Evolutionary conservation across 2,797 vertebrate species (phyloP).

Genomic region (Harpagifer antarcticus): DNA sequence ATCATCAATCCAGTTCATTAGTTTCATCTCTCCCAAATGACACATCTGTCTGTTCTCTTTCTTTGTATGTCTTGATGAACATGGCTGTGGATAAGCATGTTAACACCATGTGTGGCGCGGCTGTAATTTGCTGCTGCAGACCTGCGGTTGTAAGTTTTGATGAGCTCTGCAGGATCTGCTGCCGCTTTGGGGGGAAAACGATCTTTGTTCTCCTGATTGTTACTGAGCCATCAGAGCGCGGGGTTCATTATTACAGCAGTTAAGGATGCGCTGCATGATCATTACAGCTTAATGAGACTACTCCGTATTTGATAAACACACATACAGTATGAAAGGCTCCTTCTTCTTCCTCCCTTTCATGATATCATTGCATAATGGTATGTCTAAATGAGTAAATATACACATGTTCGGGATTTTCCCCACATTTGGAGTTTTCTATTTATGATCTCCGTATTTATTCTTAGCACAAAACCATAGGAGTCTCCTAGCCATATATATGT

Average conservation of each 20-base stretch:
- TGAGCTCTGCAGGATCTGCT: conserved; percentile 42
- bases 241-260: conserved; percentile 27
- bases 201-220: conserved; percentile 33
- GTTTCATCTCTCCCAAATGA: not conserved
- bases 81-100: not conserved
- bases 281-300: conserved; percentile 34
- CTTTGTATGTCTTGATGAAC: conserved; percentile 11
- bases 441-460: not conserved
- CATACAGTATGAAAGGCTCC: not conserved
- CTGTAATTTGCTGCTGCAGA: conserved; percentile 1
- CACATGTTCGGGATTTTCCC: not conserved
- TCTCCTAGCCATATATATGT: no score
- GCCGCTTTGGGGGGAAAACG: not conserved
- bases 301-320: conserved; percentile 11
- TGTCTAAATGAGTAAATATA: not conserved
- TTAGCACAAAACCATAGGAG: not conserved
- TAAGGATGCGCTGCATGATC: conserved; percentile 36
- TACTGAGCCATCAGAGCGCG: conserved; percentile 19
- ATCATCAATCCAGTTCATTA: not conserved
- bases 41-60: not conserved
- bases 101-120: not conserved
- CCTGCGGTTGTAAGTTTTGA: not conserved
- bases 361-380: not conserved
- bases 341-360: not conserved
- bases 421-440: no score